Percentiles rank a stretch among this genome's conserved stretches.
Evolutionary conservation across 2,888 invertebrate species (phyloP).

Genomic region (Rhyacophila evoluta): DNA sequence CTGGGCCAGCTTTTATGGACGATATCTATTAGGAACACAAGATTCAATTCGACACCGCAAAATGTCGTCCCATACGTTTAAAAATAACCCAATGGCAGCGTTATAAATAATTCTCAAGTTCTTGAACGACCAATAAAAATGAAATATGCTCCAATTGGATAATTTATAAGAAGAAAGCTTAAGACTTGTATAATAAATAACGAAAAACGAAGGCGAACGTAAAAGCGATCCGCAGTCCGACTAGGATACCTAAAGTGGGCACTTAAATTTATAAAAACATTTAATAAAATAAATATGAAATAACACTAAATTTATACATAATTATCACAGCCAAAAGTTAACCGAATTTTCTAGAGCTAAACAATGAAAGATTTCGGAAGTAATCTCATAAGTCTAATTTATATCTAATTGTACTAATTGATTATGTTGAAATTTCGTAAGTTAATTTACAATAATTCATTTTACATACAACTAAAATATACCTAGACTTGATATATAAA

Average conservation of each 20-base stretch:
- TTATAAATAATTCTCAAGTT: conserved; percentile 38
- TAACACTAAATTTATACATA: too few relatives aligned
- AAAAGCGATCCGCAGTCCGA: neutral
- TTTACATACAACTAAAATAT: too few relatives aligned
- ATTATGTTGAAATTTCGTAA: too few relatives aligned
- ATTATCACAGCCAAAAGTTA: too few relatives aligned
- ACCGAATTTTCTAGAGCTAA: too few relatives aligned
- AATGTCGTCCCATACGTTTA: conserved; percentile 10
- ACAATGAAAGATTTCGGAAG: too few relatives aligned
- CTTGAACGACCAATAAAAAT: conserved; percentile 48
- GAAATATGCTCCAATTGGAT: conserved; percentile 23
- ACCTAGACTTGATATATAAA: too few relatives aligned
- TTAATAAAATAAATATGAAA: too few relatives aligned
- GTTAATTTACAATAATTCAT: too few relatives aligned
- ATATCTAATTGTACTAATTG: too few relatives aligned
- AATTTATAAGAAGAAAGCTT: neutral
- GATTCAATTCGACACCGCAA: conserved; percentile 22
- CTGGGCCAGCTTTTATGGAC: neutral
- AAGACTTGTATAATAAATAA: neutral
- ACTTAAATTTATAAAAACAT: neutral
- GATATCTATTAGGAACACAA: conserved; percentile 5
- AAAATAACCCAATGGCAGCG: conserved; percentile 1
- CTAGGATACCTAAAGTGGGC: neutral
- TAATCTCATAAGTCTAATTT: too few relatives aligned
- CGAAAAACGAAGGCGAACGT: neutral